Percentiles rank a stretch among this genome's conserved stretches.
phyloP scores from a whole-genome alignment of 2,797 vertebrate genomes.

The Pteronotus mesoamericanus region DNA sequence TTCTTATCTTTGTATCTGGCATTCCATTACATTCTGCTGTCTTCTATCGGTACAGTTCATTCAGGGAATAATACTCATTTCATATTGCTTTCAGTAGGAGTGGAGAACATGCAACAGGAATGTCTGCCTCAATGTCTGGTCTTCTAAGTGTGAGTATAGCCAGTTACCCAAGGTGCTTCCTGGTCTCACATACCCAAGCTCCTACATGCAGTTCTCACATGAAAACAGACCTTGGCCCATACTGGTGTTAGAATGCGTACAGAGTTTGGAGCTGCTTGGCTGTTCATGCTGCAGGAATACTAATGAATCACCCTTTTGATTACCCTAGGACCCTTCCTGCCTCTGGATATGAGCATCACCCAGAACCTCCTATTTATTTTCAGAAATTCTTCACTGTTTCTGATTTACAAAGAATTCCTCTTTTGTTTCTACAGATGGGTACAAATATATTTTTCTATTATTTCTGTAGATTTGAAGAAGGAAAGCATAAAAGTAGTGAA shows the following conservation, averaged over 20 bases:
- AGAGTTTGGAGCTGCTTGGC: not conserved
- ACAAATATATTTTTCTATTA: not conserved
- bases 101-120: not conserved
- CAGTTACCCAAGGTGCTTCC: not conserved
- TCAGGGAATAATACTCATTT: not conserved
- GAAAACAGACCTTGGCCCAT: not conserved
- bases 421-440: not conserved
- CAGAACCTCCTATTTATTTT: not conserved
- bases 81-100: not conserved
- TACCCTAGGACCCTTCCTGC: not conserved
- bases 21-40: constrained; percentile 24
- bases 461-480: not conserved
- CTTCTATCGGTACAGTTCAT: not conserved
- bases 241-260: not conserved
- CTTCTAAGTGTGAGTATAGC: not conserved
- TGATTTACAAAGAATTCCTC: not conserved
- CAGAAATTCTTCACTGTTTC: constrained; percentile 13
- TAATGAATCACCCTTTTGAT: not conserved
- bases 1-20: not conserved
- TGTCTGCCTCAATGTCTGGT: not conserved
- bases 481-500: not conserved
- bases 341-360: not conserved
- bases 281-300: not conserved
- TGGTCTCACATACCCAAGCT: not conserved
- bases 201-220: not conserved